Evolutionary conservation across 1,140 invertebrate species (phyloP).

Genomic region (Temnothorax curvispinosus): DNA sequence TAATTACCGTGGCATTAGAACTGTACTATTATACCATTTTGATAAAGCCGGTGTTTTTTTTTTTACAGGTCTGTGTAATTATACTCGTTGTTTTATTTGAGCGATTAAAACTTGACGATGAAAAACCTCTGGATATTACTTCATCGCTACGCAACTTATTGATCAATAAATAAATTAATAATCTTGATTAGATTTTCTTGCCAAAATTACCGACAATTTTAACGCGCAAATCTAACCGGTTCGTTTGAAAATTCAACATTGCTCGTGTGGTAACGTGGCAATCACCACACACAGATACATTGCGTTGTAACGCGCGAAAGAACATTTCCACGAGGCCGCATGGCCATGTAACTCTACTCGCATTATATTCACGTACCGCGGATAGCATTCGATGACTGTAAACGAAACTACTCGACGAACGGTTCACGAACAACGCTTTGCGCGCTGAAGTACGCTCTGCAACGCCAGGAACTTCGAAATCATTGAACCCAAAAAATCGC

Average conservation of each 20-base stretch:
- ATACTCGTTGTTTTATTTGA: not conserved
- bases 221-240: not conserved
- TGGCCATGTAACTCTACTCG: constrained; percentile 70
- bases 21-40: not conserved
- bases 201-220: constrained; percentile 36
- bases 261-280: constrained; percentile 49
- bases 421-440: constrained; percentile 60
- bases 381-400: constrained; percentile 60
- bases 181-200: constrained; percentile 55
- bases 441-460: constrained; percentile 45
- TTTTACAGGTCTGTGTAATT: not conserved
- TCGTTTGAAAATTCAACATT: constrained; percentile 55
- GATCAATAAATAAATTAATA: constrained; percentile 46
- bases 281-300: constrained; percentile 54
- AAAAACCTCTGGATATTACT: constrained; percentile 3
- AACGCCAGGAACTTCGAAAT: constrained; percentile 7
- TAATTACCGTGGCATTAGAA: constrained; percentile 18
- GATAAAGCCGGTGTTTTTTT: not conserved
- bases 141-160: not conserved
- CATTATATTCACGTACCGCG: constrained; percentile 66
- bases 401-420: constrained; percentile 68
- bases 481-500: constrained; percentile 40
- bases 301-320: constrained; percentile 55
- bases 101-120: constrained; percentile 32
- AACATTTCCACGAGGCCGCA: constrained; percentile 65